Evolutionary conservation across 2,888 invertebrate genomes (phyloP), one percentile per base, ranked within the genome.

Genomic region (Himalopsyche anomala): DNA sequence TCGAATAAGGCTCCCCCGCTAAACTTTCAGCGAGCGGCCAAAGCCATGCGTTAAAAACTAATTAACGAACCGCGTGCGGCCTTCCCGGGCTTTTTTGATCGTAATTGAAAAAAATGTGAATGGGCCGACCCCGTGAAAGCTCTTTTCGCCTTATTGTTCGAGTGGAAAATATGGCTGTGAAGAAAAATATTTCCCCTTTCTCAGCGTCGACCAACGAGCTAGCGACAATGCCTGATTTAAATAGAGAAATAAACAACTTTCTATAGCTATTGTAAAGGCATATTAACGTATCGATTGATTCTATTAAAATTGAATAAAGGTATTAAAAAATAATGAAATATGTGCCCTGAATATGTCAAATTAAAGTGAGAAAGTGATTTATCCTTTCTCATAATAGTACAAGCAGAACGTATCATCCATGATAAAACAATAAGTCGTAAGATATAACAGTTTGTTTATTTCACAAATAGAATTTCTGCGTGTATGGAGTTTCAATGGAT

Each of bases 41-140:
- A 86, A 83, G 82, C 56, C 42, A 54, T 74, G 84, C 81, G 54
- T 54, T 83, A 69, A 87, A 87, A 87, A 87, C 85, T 87, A 85
- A 87, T 83, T 83, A 87, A 85, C 83, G 81, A 83, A 56, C 81
- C 55, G 69, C 85, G 45, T 82, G 54, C 83, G 87, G 81, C 83
- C 84, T 69, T 83, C 80, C 28, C 74, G 74, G 42, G 62, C 82
- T 56, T 84, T 84, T 79, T 83, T 56, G 62, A 56, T 42, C 82
- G 17, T 86, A 86, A 86, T 83, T 86, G 83, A 83, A 86, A 86
- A 86, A 83, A 51, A 28, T 81, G 42, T 42, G 80, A 83, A 83
- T 83, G 28, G 69, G 62, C n/a, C 74, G 74, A 56, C 40, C 74
- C 69, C 51, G 69, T 40, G 62, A 42, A 74, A 55, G 42, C 51